A percentile compares a stretch with the other conserved stretches of the same genome.
Conservation (phyloP, 2,113 vertebrate genomes). For the Coregonus clupeaformis region DNA sequence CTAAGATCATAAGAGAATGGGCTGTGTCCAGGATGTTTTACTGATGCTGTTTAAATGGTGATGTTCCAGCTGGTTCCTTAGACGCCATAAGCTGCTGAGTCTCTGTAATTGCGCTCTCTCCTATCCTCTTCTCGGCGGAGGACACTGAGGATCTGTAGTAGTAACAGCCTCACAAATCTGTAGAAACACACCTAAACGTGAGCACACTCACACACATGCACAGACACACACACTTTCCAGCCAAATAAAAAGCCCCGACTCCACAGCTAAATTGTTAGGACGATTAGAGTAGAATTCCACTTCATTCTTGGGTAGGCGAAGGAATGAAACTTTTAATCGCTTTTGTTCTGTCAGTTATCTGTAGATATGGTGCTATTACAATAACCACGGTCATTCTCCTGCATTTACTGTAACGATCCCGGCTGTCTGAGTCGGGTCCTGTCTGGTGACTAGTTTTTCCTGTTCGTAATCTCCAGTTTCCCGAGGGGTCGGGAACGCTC, state of each 20-base stretch:
- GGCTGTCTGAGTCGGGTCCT: too few relatives aligned
- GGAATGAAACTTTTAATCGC: too few relatives aligned
- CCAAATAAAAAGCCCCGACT: too few relatives aligned
- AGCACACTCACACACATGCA: background rate
- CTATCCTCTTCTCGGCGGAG: background rate
- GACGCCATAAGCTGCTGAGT: background rate
- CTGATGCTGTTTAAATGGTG: background rate
- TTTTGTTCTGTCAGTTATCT: background rate
- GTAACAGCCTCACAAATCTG: too few relatives aligned
- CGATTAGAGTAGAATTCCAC: background rate
- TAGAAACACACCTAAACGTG: too few relatives aligned
- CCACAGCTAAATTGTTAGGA: too few relatives aligned
- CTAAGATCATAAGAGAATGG: slow-evolving; percentile 25
- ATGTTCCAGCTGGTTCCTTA: slow-evolving; percentile 5
- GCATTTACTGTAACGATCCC: too few relatives aligned
- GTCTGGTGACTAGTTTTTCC: too few relatives aligned
- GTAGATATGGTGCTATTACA: background rate
- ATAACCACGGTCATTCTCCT: background rate
- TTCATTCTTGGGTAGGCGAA: background rate
- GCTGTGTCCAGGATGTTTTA: background rate
- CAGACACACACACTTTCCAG: background rate
- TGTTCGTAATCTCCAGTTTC: too few relatives aligned
- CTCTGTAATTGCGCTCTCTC: background rate
- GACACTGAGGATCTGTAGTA: too few relatives aligned
- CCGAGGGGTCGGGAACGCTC: too few relatives aligned